phyloP scores from a whole-genome alignment of 2,797 vertebrate genomes.

The Lycodopsis pacificus region DNA sequence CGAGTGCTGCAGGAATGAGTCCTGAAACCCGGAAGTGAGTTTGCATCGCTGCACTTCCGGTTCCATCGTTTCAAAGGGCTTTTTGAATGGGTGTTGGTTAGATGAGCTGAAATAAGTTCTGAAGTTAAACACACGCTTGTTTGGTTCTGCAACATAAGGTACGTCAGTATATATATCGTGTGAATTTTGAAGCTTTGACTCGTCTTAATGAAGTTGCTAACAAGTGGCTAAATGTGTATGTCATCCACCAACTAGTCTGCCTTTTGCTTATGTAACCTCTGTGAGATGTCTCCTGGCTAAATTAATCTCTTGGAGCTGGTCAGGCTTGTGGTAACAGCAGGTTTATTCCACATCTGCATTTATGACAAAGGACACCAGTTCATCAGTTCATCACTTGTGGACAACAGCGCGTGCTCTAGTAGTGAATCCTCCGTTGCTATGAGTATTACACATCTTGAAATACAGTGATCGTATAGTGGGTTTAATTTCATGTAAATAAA shows the following conservation, averaged over 20 bases:
- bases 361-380: too few species aligned
- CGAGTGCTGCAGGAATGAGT: background rate
- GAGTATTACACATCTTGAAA: too few species aligned
- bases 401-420: too few species aligned
- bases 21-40: background rate
- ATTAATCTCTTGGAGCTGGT: too few species aligned
- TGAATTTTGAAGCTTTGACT: background rate
- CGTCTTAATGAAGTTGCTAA: background rate
- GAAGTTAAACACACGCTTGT: background rate
- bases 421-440: too few species aligned
- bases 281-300: too few species aligned
- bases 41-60: background rate
- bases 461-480: too few species aligned
- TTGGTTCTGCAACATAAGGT: background rate
- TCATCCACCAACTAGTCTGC: background rate
- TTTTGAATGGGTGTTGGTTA: background rate
- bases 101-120: background rate
- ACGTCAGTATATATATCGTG: background rate
- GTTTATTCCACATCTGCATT: too few species aligned
- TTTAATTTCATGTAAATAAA: too few species aligned
- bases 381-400: too few species aligned
- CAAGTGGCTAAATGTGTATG: background rate
- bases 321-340: too few species aligned
- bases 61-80: background rate
- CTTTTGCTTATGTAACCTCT: background rate